Conservation (phyloP, 2,888 invertebrate species). For the Drosophila aldrichi region DNA sequence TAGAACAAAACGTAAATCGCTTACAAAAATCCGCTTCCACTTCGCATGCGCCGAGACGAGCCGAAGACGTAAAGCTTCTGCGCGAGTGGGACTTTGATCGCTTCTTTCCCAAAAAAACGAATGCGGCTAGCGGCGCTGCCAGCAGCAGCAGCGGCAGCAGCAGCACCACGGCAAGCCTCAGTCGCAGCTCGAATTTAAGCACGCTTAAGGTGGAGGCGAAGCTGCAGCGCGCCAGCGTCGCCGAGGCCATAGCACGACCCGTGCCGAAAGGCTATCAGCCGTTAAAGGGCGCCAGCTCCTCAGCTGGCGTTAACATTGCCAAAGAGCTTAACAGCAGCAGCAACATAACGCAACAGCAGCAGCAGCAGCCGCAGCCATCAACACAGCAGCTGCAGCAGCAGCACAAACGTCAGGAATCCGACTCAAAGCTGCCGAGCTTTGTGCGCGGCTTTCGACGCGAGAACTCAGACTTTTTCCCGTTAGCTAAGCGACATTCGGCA, state of each 20-base stretch:
- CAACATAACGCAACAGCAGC: constrained; percentile 32
- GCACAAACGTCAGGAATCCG: constrained; percentile 91
- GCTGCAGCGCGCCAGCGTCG: constrained; percentile 81
- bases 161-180: constrained; percentile 76
- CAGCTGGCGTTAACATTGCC: constrained; percentile 62
- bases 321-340: constrained; percentile 63
- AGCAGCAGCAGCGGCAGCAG: constrained; percentile 49
- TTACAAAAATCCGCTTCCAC: constrained; percentile 84
- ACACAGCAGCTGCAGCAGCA: constrained; percentile 67
- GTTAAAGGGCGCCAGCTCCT: constrained; percentile 51
- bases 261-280: constrained; percentile 80
- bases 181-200: constrained; percentile 84
- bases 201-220: constrained; percentile 84
- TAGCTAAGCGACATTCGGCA: constrained; percentile 92
- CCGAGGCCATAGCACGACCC: constrained; percentile 78
- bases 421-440: constrained; percentile 90
- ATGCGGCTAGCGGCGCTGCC: constrained; percentile 13
- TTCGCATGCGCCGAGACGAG: constrained; percentile 84
- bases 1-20: constrained; percentile 80
- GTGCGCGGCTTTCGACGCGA: constrained; percentile 93
- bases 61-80: constrained; percentile 92
- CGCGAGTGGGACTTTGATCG: constrained; percentile 95
- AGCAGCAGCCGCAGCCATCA: constrained; percentile 21
- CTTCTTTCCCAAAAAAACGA: constrained; percentile 88
- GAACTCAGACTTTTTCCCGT: constrained; percentile 93